Conservation (phyloP, 2,888 invertebrate species). For the Limnephilus marmoratus region DNA sequence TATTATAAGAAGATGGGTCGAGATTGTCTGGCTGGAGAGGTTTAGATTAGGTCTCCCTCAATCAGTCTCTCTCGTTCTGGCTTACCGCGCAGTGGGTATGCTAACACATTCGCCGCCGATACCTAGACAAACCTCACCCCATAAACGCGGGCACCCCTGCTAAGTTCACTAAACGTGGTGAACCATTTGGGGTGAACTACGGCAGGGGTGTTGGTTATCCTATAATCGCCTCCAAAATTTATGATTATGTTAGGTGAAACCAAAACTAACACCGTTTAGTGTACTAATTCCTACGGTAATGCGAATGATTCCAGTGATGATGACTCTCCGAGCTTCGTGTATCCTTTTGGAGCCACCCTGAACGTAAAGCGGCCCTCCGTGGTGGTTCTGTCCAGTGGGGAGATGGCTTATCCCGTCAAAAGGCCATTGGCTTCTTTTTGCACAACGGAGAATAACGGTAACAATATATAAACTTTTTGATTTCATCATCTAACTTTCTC, state of each 20-base stretch:
- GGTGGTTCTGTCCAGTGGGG: constrained; percentile 93
- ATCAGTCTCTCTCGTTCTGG: too few species aligned
- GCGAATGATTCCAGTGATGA: constrained; percentile 71
- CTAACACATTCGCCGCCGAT: too few species aligned
- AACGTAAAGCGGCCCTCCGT: constrained; percentile 94
- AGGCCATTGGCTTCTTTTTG: constrained; percentile 92
- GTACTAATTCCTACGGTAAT: background rate
- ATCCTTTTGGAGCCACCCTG: constrained; percentile 96
- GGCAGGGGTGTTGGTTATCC: too few species aligned
- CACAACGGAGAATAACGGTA: constrained; percentile 77
- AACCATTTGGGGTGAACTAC: too few species aligned
- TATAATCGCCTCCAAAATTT: too few species aligned
- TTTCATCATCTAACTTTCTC: background rate
- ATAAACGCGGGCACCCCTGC: too few species aligned
- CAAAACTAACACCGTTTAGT: background rate
- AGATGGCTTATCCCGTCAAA: constrained; percentile 95
- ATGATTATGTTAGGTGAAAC: background rate
- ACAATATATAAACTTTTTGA: background rate
- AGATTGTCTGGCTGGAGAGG: too few species aligned
- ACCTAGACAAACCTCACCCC: too few species aligned
- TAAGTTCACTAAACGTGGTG: too few species aligned
- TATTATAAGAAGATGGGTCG: too few species aligned
- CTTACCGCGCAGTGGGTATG: too few species aligned
- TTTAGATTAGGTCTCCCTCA: too few species aligned
- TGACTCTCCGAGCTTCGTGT: constrained; percentile 86